Evolutionary conservation across 2,113 vertebrate species (phyloP).

Genomic region (Meriones unguiculatus): DNA sequence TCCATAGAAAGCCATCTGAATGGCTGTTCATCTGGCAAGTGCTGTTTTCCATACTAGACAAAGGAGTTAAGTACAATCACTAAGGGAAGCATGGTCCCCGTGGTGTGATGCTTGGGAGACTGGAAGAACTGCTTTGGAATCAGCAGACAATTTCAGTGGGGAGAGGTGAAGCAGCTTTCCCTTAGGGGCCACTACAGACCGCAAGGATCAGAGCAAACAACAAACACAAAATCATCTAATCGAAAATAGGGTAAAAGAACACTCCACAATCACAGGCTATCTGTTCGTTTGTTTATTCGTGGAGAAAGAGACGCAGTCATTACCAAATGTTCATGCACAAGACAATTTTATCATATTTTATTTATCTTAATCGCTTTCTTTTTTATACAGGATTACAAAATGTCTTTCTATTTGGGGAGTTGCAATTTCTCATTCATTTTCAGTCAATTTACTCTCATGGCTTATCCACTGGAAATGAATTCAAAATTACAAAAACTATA

Average conservation of each 20-base stretch:
- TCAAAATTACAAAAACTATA: constrained; percentile 70
- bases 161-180: not conserved
- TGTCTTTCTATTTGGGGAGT: not conserved
- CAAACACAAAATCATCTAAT: not conserved
- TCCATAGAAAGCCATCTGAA: not conserved
- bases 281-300: not conserved
- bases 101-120: too few relatives aligned
- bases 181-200: too few relatives aligned
- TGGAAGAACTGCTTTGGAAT: not conserved
- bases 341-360: constrained; percentile 37
- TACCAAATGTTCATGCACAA: not conserved
- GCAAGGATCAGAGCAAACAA: not conserved
- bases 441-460: constrained; percentile 6
- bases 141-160: fast-evolving
- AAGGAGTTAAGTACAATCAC: not conserved
- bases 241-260: not conserved
- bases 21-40: not conserved
- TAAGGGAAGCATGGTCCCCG: not conserved
- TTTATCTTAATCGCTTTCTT: constrained; percentile 37
- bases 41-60: not conserved
- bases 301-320: not conserved
- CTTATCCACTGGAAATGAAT: constrained; percentile 67
- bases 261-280: not conserved
- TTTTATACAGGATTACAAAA: not conserved
- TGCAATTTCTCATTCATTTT: constrained; percentile 68